Conservation (phyloP, 1,140 invertebrate genomes). For the Meteorus sp. region DNA sequence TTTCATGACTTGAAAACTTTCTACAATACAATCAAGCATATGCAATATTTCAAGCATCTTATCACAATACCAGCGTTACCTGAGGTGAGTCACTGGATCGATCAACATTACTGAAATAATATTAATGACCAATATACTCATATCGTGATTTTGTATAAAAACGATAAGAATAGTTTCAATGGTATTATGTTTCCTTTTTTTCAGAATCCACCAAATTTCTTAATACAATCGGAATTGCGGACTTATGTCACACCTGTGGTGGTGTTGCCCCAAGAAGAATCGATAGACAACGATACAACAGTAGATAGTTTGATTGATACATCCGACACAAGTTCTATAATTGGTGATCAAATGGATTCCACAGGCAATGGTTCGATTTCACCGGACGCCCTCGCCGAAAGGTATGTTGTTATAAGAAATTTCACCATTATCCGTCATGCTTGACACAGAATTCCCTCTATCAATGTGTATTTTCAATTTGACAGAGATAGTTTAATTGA, state of each 20-base stretch:
- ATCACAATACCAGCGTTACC: slow-evolving; percentile 92
- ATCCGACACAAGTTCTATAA: slow-evolving; percentile 64
- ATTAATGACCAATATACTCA: slow-evolving; percentile 3
- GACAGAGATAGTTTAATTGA: slow-evolving; percentile 81
- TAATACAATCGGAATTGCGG: slow-evolving; percentile 88
- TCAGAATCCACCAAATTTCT: slow-evolving; percentile 92
- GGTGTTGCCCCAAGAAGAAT: slow-evolving; percentile 75
- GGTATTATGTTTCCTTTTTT: slow-evolving; percentile 28
- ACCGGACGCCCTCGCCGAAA: slow-evolving; percentile 61
- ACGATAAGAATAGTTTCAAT: slow-evolving; percentile 6
- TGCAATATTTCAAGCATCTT: slow-evolving; percentile 97
- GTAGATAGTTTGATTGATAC: slow-evolving; percentile 74
- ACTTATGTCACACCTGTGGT: slow-evolving; percentile 94
- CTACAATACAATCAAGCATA: slow-evolving; percentile 88
- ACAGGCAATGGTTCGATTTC: slow-evolving; percentile 63
- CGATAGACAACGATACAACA: slow-evolving; percentile 62
- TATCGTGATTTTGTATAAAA: slow-evolving; percentile 1
- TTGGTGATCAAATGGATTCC: slow-evolving; percentile 59
- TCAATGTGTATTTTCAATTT: slow-evolving; percentile 26
- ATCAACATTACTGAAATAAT: neutral
- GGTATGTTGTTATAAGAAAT: too few species aligned
- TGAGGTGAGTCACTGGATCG: slow-evolving; percentile 65
- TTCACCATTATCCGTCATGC: too few species aligned
- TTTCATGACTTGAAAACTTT: slow-evolving; percentile 90
- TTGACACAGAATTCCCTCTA: neutral